Base-by-base conservation (phyloP, 2,113 vertebrate species). In the Falcunculus frontatus region DNA sequence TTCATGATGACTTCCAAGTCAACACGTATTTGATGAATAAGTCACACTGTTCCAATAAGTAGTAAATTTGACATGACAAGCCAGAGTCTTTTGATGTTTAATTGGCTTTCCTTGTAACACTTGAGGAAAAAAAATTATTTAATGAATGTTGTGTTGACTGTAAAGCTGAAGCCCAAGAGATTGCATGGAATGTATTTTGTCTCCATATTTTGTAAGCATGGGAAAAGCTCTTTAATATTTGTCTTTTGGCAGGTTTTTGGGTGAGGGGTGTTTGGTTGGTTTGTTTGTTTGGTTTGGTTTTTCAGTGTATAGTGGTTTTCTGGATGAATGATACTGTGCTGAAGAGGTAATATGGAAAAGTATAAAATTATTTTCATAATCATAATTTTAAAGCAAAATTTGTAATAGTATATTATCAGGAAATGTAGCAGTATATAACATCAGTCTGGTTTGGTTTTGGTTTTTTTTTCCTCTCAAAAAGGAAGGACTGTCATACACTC, bases 71-170 rank as follows among this genome's bases (percentile, higher is more conserved):
- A 83, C 80, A 50, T 95, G 81, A 92, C 87, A 93, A 50, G 77
- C 42, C n/a, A 46, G 23, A 83, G 74, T 94, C 81, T 89, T 94
- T 89, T 96, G 84, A 94, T 87, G 81, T 85, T 89, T 95, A 89
- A 79, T 91, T 96, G 50, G 57, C 68, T 95, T 91, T 85, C 59
- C 65, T 70, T 90, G 55, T 95, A 89, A 83, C 25, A 73, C 74
- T 89, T 64, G n/a, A 62, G 56, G 73, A 70, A 87, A 78, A 78
- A 91, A 87, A 92, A 57, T 29, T 20, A 53, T 79, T 32, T 81
- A 46, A 79, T 72, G 69, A 87, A 60, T 55, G 32, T 76, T 91
- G 64, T 0, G 0, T 89, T 84, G 65, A 64, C 73, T 55, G 32
- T 85, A 84, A 93, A 95, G 67, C 56, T 63, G 47, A 93, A 63